Evolutionary conservation across 2,797 vertebrate genomes (phyloP), one percentile per base, ranked within the genome.

Genomic region (Hephaestus fuliginosus): DNA sequence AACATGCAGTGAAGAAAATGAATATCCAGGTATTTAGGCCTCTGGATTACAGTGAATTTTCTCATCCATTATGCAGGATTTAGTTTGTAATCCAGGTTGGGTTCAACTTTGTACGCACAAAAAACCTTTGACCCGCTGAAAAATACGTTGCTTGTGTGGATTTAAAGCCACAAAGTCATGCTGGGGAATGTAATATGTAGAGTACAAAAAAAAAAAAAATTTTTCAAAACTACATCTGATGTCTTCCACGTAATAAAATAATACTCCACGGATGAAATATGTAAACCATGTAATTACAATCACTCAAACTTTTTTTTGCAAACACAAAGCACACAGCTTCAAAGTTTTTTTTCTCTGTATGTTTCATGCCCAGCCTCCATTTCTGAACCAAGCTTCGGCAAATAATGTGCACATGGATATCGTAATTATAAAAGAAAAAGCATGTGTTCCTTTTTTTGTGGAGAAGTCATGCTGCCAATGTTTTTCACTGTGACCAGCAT

Each of bases 51-150:
- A 88, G 80, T 36, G 81, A 87, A 88, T 83, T 89, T 25, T 91
- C 86, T 88, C 60, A 86, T 87, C 93, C 78, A 91, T 91, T 88
- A 87, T 84, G 92, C 84, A 88, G 89, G 90, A 73, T 67, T 72
- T 48, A 2, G 4, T 33, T 64, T 33, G 33, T 33, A 11, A 41
- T 43, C 22, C 46, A 46, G 10, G 4, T 49, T 39, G n/a, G 44
- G 0, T 17, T 53, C 14, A 20, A 71, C 17, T 56, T 22, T n/a
- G 5, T n/a, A 25, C 2, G 4, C 8, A 13, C 14, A 25, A 44
- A 70, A 64, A 58, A 60, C 28, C 30, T 17, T 55, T 49, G 60
- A 93, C 88, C 41, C 56, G 62, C 28, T 8, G 8, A 25, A 25
- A 63, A 70, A 74, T 48, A 68, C 44, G 12, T 0, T 7, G 9